Evolutionary conservation across 2,888 invertebrate species (phyloP).

Genomic region (Rhagium mordax): DNA sequence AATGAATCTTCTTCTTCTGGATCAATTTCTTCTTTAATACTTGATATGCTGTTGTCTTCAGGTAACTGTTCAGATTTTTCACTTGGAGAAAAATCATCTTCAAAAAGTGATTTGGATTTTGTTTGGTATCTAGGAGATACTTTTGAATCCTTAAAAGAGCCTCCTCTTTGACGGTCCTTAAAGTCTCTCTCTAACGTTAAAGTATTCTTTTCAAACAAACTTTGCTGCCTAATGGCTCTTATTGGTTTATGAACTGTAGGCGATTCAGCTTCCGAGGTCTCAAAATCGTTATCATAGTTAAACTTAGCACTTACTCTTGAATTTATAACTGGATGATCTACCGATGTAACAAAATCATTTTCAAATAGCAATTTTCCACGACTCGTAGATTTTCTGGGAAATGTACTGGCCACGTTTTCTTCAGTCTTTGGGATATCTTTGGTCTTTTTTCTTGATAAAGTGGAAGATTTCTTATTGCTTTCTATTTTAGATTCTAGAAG

Average conservation of each 20-base stretch:
- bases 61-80: conserved; percentile 52
- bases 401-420: conserved; percentile 59
- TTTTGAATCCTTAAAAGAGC: conserved; percentile 48
- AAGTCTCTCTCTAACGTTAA: conserved; percentile 41
- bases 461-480: conserved; percentile 60
- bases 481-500: conserved; percentile 52
- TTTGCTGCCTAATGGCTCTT: conserved; percentile 51
- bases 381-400: conserved; percentile 67
- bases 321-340: conserved; percentile 59
- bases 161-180: conserved; percentile 49
- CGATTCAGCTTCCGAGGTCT: conserved; percentile 63
- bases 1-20: conserved; percentile 62
- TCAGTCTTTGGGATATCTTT: conserved; percentile 64
- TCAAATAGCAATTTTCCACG: conserved; percentile 72
- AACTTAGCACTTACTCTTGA: conserved; percentile 53
- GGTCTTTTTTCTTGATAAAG: conserved; percentile 60
- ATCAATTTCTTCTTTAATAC: conserved; percentile 66
- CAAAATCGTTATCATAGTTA: conserved; percentile 65
- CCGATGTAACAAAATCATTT: conserved; percentile 77
- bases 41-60: conserved; percentile 60
- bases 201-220: conserved; percentile 51
- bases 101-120: conserved; percentile 68
- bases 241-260: conserved; percentile 52
- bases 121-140: conserved; percentile 53
- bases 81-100: conserved; percentile 75